phyloP scores from a whole-genome alignment of 2,888 invertebrate species.

The Peribatodes rhomboidaria region DNA sequence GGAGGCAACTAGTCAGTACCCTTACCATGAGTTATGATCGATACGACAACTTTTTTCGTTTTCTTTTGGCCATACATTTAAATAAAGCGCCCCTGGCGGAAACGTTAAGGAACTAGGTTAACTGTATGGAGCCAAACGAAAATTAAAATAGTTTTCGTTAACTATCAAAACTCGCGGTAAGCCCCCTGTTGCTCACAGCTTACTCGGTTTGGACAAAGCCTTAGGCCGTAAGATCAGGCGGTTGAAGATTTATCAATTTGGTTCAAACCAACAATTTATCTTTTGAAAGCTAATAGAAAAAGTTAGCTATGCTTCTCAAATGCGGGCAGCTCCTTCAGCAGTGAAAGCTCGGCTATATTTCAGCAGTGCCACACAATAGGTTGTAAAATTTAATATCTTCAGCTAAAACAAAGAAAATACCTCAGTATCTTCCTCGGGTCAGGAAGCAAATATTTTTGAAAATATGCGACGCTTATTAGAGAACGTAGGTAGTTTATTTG shows the following conservation, averaged over 20 bases:
- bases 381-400: slow-evolving; percentile 20
- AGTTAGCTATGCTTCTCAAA: background rate
- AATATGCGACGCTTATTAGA: slow-evolving; percentile 18
- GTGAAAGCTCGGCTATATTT: slow-evolving; percentile 1
- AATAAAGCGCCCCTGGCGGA: too few species aligned
- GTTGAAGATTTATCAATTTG: background rate
- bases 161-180: too few species aligned
- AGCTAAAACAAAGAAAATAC: slow-evolving; percentile 6
- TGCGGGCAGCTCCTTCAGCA: background rate
- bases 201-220: too few species aligned
- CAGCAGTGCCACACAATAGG: slow-evolving; percentile 13
- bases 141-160: too few species aligned
- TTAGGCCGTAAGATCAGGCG: too few species aligned
- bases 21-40: too few species aligned
- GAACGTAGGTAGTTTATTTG: slow-evolving; percentile 23
- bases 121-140: too few species aligned
- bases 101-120: too few species aligned
- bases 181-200: too few species aligned
- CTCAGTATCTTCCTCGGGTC: slow-evolving; percentile 10
- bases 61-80: too few species aligned
- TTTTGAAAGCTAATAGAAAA: background rate
- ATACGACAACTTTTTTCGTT: too few species aligned
- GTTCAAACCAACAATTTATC: background rate
- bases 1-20: too few species aligned
- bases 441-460: slow-evolving; percentile 14